phyloP scores from a whole-genome alignment of 1,140 invertebrate genomes.

The Platyscapa corneri region DNA sequence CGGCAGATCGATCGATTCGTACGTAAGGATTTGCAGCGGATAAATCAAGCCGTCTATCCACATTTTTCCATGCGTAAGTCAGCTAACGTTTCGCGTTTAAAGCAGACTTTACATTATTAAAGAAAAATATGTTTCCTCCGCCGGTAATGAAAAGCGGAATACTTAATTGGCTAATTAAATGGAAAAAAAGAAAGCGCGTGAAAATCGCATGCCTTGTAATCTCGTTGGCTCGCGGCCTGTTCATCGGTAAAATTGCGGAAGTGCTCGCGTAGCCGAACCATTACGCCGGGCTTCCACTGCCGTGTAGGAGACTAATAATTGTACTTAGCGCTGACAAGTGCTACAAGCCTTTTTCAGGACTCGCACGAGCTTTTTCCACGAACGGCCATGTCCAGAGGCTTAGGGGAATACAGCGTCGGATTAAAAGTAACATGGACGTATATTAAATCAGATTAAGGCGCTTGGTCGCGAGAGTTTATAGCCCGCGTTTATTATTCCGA shows the following conservation, averaged over 20 bases:
- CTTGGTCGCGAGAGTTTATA: neutral
- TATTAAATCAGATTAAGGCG: slow-evolving; percentile 6
- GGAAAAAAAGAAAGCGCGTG: slow-evolving; percentile 10
- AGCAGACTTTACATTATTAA: neutral
- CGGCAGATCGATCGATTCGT: no score
- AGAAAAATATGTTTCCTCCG: neutral
- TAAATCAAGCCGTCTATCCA: no score
- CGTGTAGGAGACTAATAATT: slow-evolving; percentile 39
- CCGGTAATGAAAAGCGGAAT: slow-evolving; percentile 24
- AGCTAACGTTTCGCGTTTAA: no score
- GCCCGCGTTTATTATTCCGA: neutral
- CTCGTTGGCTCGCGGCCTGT: neutral
- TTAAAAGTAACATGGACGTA: slow-evolving; percentile 6
- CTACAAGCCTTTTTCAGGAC: neutral
- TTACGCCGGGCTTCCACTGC: neutral
- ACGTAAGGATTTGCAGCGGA: no score
- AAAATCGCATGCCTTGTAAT: slow-evolving; percentile 34
- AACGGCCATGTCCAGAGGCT: neutral
- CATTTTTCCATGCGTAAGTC: no score
- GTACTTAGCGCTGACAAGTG: slow-evolving; percentile 7
- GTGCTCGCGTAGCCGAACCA: slow-evolving; percentile 2
- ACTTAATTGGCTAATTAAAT: slow-evolving; percentile 1
- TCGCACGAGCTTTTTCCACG: neutral
- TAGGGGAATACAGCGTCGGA: neutral
- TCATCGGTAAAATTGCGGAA: neutral